phyloP scores from a whole-genome alignment of 1,140 invertebrate genomes.

The Diachasma alloeum region DNA sequence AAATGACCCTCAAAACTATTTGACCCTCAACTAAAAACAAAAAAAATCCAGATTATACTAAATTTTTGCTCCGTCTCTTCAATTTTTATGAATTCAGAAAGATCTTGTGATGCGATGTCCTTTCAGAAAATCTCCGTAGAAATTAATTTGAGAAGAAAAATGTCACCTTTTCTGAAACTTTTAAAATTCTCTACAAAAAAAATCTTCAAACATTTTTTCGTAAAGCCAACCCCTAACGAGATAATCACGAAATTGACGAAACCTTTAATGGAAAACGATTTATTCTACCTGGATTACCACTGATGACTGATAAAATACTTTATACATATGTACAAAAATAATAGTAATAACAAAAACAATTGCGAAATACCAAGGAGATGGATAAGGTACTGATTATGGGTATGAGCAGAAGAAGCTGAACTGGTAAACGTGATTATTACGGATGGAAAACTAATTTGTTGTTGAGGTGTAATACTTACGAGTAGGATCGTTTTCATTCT shows the following conservation, averaged over 20 bases:
- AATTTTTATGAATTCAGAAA: too few species aligned
- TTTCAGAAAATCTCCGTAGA: neutral
- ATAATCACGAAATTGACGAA: neutral
- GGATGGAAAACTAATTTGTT: constrained; percentile 33
- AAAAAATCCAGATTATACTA: too few species aligned
- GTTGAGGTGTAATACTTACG: constrained; percentile 65
- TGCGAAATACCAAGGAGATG: neutral
- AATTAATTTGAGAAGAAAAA: neutral
- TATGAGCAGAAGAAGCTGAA: constrained; percentile 16
- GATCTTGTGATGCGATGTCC: too few species aligned
- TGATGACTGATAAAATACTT: neutral
- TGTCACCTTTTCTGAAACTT: neutral
- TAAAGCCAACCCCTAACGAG: neutral
- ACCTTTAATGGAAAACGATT: neutral
- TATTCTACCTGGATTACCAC: neutral
- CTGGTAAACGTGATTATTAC: constrained; percentile 3
- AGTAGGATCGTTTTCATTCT: constrained; percentile 67
- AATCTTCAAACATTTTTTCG: neutral
- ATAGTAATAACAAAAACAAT: neutral
- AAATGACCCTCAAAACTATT: too few species aligned
- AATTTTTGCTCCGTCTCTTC: too few species aligned
- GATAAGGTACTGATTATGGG: neutral
- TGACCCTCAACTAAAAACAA: too few species aligned
- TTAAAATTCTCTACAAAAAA: neutral
- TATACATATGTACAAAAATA: neutral